Conservation (phyloP, 1,140 invertebrate species). For the Tachypleus tridentatus region DNA sequence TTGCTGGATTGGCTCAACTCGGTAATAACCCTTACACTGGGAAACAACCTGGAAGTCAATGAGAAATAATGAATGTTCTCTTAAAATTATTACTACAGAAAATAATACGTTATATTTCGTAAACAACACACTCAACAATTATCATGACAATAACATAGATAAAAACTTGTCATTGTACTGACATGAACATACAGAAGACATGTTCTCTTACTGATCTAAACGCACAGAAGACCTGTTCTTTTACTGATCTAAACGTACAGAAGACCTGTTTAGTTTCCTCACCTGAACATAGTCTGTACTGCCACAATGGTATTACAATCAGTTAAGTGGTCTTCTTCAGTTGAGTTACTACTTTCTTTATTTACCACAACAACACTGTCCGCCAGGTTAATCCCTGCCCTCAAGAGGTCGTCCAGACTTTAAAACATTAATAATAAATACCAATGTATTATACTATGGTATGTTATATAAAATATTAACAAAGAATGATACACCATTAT, state of each 20-base stretch:
- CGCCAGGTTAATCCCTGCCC: constrained; percentile 86
- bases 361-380: constrained; percentile 97
- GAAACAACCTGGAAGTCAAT: constrained; percentile 77
- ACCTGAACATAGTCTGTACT: constrained; percentile 96
- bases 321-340: constrained; percentile 85
- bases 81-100: too few relatives aligned
- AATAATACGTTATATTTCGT: too few relatives aligned
- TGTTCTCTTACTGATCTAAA: too few relatives aligned
- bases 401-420: constrained; percentile 82
- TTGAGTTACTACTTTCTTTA: constrained; percentile 89
- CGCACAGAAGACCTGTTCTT: too few relatives aligned
- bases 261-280: constrained; percentile 43
- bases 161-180: too few relatives aligned
- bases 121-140: too few relatives aligned
- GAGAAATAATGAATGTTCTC: constrained; percentile 48
- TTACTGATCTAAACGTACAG: too few relatives aligned
- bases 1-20: constrained; percentile 92
- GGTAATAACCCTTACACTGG: constrained; percentile 91
- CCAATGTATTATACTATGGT: too few relatives aligned
- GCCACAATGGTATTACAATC: constrained; percentile 98
- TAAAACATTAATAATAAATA: neutral
- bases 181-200: too few relatives aligned
- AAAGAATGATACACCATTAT: too few relatives aligned
- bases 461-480: too few relatives aligned
- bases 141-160: too few relatives aligned